Percentiles rank a stretch among this genome's conserved stretches.
These are phyloP conservation scores for Physella acuta DNA, from an alignment of 1,140 invertebrate species.

Conservation along the genomic window DNA sequence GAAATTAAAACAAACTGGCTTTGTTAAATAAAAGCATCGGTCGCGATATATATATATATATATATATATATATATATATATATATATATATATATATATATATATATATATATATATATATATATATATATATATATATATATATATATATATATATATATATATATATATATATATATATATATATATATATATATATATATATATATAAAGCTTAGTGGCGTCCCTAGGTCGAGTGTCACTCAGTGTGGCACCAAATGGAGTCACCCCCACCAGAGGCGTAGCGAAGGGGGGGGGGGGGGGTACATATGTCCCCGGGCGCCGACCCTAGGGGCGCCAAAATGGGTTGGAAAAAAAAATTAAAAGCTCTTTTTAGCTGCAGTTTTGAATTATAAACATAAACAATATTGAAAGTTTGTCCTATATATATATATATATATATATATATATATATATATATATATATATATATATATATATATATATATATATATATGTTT, in stretches of 20 bases:
- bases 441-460: too few species aligned
- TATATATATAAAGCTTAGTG: not conserved
- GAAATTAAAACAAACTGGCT: too few species aligned
- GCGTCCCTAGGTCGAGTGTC: not conserved
- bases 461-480: too few species aligned
- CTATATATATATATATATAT: too few species aligned
- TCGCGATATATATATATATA: conserved; percentile 1
- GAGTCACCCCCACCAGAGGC: not conserved
- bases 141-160: not conserved
- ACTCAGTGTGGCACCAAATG: not conserved
- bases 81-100: conserved; percentile 1
- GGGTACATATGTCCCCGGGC: too few species aligned
- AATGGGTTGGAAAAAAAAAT: too few species aligned
- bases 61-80: conserved; percentile 1
- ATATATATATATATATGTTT: too few species aligned
- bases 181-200: not conserved
- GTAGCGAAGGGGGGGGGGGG: not conserved
- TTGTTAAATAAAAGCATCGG: too few species aligned
- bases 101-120: not conserved
- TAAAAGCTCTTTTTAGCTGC: too few species aligned
- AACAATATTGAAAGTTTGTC: too few species aligned
- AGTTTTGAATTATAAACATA: too few species aligned
- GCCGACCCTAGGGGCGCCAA: too few species aligned
- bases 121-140: not conserved
- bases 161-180: not conserved